phyloP scores from a whole-genome alignment of 2,888 invertebrate genomes.

The Disparrhopalites patrizii region DNA sequence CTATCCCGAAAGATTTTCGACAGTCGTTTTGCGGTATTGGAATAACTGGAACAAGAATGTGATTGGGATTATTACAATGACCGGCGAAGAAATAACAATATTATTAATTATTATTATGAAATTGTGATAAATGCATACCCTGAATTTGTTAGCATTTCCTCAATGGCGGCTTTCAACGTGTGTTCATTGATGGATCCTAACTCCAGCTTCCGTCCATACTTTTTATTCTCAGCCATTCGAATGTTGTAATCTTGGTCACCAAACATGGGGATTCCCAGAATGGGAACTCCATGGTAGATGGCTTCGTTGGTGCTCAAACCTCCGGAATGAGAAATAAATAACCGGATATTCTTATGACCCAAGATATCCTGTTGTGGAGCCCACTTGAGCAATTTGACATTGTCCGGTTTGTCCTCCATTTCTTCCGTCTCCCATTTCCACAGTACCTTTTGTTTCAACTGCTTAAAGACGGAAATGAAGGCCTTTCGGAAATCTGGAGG shows the following conservation, averaged over 20 bases:
- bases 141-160: background rate
- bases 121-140: background rate
- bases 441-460: conserved; percentile 4
- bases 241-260: conserved; percentile 10
- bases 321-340: background rate
- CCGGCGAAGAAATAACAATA: no score
- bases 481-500: background rate
- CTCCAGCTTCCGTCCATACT: background rate
- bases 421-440: conserved; percentile 17
- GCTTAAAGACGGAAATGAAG: background rate
- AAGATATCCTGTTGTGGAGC: conserved; percentile 14
- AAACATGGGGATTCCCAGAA: conserved; percentile 15
- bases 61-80: no score
- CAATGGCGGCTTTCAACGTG: background rate
- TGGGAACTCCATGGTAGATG: background rate
- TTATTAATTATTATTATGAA: no score
- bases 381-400: conserved; percentile 7
- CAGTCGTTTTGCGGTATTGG: no score
- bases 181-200: background rate
- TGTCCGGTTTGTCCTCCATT: conserved; percentile 1
- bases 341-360: no score
- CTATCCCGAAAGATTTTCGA: no score
- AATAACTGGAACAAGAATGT: no score
- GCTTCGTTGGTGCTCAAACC: background rate
- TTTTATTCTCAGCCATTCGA: background rate